Evolutionary conservation across 2,113 vertebrate genomes (phyloP).

Genomic region (Dolichallabes microphthalmus): DNA sequence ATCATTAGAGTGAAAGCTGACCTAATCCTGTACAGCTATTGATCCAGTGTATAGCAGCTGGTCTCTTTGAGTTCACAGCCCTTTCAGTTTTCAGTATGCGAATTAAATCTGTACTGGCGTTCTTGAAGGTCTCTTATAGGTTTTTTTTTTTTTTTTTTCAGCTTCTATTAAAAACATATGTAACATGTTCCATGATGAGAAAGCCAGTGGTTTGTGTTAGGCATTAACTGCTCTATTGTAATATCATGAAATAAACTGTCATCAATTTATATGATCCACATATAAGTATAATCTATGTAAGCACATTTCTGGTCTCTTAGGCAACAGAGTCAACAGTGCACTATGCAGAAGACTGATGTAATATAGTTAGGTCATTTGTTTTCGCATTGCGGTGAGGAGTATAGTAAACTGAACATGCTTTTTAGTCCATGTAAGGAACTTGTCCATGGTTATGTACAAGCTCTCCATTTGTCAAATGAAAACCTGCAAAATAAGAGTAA

Average conservation of each 20-base stretch:
- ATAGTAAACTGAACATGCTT: slow-evolving; percentile 4
- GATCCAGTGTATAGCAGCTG: slow-evolving; percentile 28
- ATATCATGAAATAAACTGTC: neutral
- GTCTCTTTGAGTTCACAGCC: slow-evolving; percentile 8
- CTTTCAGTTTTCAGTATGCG: neutral
- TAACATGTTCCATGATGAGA: slow-evolving; percentile 23
- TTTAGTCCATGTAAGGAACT: neutral
- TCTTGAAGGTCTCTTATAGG: neutral
- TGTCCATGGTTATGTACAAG: neutral
- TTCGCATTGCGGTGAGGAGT: slow-evolving; percentile 12
- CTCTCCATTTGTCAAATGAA: neutral
- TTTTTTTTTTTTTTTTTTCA: neutral
- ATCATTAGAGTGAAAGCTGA: slow-evolving; percentile 52
- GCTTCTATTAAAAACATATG: neutral
- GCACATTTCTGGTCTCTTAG: neutral
- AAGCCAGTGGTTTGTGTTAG: neutral
- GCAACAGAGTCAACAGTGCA: neutral
- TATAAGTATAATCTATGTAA: neutral
- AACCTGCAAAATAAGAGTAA: neutral
- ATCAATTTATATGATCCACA: neutral
- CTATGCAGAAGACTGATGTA: slow-evolving; percentile 1
- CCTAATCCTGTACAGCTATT: slow-evolving; percentile 38
- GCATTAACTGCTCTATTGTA: neutral
- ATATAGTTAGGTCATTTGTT: slow-evolving; percentile 26
- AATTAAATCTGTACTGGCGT: neutral